Percentiles rank a stretch among this genome's conserved stretches.
These are phyloP conservation scores for Drosophila orosa DNA, from an alignment of 1,140 invertebrate species.

Conservation along the genomic window DNA sequence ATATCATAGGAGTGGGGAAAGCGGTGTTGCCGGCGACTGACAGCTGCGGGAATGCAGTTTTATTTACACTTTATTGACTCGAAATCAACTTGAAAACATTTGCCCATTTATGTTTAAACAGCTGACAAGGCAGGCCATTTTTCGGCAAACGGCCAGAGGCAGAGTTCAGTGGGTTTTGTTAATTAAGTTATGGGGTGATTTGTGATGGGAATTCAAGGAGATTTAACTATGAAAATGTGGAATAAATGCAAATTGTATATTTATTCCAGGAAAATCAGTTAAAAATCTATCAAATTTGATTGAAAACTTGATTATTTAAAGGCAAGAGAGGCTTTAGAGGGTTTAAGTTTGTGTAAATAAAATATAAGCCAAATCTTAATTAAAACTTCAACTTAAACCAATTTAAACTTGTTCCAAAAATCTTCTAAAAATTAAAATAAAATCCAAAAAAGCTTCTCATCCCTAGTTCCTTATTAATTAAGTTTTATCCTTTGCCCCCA, in stretches of 20 bases:
- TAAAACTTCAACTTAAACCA: background rate
- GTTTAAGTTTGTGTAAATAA: background rate
- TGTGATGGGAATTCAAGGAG: too few species aligned
- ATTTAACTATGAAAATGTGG: background rate
- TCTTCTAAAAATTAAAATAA: background rate
- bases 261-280: background rate
- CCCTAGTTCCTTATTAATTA: constrained; percentile 10
- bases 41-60: constrained; percentile 36
- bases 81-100: constrained; percentile 31
- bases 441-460: background rate
- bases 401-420: background rate
- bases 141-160: background rate
- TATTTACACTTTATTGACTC: constrained; percentile 47
- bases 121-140: constrained; percentile 14
- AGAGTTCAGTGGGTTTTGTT: background rate
- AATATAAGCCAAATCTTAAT: background rate
- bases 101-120: constrained; percentile 11
- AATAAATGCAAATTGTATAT: too few species aligned
- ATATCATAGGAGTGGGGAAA: background rate
- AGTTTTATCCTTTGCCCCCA: background rate
- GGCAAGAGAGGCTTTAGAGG: background rate
- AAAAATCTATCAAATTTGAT: fast-evolving
- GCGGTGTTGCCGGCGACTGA: constrained; percentile 13
- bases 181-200: constrained; percentile 5
- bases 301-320: background rate